A percentile compares a stretch with the other conserved stretches of the same genome.
Conservation (phyloP, 2,797 vertebrate species). For the Pyrocephalus nanus region DNA sequence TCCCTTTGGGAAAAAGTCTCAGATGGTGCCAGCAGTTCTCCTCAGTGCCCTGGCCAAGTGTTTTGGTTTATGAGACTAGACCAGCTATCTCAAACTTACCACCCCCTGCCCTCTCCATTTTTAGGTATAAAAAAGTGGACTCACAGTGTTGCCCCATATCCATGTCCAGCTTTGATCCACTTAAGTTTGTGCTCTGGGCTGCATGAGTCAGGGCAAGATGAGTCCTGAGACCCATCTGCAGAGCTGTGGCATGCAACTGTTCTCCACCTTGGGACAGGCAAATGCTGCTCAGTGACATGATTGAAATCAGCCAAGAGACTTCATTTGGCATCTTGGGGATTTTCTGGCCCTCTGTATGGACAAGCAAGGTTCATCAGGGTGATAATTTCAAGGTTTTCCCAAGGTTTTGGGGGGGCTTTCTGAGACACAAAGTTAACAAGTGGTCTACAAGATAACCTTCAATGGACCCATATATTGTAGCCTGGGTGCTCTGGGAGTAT, state of each 20-base stretch:
- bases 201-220: background rate
- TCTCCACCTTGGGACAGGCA: background rate
- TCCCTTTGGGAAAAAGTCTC: background rate
- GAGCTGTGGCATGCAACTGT: background rate
- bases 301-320: background rate
- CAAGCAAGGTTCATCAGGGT: background rate
- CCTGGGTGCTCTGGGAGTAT: background rate
- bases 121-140: background rate
- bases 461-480: accelerated
- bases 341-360: background rate
- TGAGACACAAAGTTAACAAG: background rate
- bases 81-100: background rate
- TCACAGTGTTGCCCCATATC: background rate
- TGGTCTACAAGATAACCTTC: background rate
- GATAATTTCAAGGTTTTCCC: background rate
- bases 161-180: accelerated
- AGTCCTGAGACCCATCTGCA: background rate
- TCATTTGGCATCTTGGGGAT: background rate
- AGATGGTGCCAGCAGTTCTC: background rate
- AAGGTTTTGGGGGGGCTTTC: background rate
- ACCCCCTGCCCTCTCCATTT: accelerated
- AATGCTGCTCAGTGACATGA: background rate
- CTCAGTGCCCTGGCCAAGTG: background rate
- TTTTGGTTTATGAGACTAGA: background rate
- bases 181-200: background rate